Evolutionary conservation across 2,888 invertebrate genomes (phyloP).

Genomic region (Catocala sponsa): DNA sequence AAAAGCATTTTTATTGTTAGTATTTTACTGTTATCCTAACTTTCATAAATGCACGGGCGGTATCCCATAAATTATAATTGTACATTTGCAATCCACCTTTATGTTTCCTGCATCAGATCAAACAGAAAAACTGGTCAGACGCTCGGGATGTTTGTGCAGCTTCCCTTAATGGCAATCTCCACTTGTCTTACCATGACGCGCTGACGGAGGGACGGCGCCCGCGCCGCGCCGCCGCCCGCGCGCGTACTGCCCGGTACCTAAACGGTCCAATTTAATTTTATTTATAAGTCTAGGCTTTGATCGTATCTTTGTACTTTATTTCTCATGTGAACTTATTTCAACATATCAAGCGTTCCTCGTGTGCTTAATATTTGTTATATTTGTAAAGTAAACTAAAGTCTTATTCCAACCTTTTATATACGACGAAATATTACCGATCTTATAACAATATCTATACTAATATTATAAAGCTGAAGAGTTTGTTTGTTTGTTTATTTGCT

Average conservation of each 20-base stretch:
- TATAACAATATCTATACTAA: too few species aligned
- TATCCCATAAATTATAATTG: slow-evolving; percentile 1
- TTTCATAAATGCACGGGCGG: background rate
- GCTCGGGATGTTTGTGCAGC: slow-evolving; percentile 20
- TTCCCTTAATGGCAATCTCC: slow-evolving; percentile 26
- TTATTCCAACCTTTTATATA: too few species aligned
- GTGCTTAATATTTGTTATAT: too few species aligned
- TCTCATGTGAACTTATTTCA: too few species aligned
- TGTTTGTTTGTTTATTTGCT: too few species aligned
- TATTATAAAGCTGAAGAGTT: too few species aligned
- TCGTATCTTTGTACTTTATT: too few species aligned
- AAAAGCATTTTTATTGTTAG: too few species aligned
- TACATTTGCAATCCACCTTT: slow-evolving; percentile 15
- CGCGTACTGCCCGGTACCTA: background rate
- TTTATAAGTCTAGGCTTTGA: background rate
- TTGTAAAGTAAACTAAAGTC: too few species aligned
- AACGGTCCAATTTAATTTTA: slow-evolving; percentile 14
- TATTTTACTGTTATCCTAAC: too few species aligned
- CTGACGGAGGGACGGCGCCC: background rate
- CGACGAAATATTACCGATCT: too few species aligned
- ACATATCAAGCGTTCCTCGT: too few species aligned
- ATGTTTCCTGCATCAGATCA: slow-evolving; percentile 37
- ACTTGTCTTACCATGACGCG: slow-evolving; percentile 14
- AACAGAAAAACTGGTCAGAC: slow-evolving; percentile 45
- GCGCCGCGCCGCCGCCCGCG: background rate